Evolutionary conservation across 2,888 invertebrate genomes (phyloP).

Genomic region (Sclerodermus sp.): DNA sequence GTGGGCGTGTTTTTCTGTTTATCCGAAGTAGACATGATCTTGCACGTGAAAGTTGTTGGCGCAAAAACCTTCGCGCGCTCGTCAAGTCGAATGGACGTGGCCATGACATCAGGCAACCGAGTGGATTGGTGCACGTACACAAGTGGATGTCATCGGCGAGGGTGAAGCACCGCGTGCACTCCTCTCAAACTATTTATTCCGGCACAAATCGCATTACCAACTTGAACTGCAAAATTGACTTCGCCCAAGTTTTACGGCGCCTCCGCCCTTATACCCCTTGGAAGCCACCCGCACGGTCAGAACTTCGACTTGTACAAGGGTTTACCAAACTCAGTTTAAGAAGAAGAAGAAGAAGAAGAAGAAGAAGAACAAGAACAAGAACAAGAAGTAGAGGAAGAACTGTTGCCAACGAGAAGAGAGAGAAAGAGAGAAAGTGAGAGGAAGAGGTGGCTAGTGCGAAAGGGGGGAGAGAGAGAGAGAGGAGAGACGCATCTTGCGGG

Average conservation of each 20-base stretch:
- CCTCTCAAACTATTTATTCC: constrained; percentile 49
- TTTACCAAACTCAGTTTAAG: constrained; percentile 57
- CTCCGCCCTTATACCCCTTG: constrained; percentile 41
- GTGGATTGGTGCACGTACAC: constrained; percentile 25
- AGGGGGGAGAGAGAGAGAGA: constrained; percentile 19
- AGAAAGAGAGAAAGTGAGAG: constrained; percentile 12
- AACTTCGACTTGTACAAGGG: constrained; percentile 55
- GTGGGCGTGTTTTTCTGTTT: too few relatives aligned
- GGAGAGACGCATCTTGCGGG: constrained; percentile 38
- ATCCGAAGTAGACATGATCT: background rate
- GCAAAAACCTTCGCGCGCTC: background rate
- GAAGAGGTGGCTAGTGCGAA: background rate
- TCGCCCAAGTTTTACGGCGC: constrained; percentile 55
- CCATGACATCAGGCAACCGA: constrained; percentile 39
- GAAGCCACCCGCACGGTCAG: constrained; percentile 44
- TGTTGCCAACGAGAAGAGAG: constrained; percentile 29
- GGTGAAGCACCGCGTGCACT: constrained; percentile 20
- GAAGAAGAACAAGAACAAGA: constrained; percentile 14
- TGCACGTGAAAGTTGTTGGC: background rate
- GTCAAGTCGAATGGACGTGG: constrained; percentile 43
- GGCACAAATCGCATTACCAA: constrained; percentile 58
- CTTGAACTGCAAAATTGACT: constrained; percentile 58
- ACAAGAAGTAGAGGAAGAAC: constrained; percentile 19
- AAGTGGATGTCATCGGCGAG: constrained; percentile 19
- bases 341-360: constrained; percentile 34